phyloP scores from a whole-genome alignment of 2,797 vertebrate species.

The Halcyon smyrnensis region DNA sequence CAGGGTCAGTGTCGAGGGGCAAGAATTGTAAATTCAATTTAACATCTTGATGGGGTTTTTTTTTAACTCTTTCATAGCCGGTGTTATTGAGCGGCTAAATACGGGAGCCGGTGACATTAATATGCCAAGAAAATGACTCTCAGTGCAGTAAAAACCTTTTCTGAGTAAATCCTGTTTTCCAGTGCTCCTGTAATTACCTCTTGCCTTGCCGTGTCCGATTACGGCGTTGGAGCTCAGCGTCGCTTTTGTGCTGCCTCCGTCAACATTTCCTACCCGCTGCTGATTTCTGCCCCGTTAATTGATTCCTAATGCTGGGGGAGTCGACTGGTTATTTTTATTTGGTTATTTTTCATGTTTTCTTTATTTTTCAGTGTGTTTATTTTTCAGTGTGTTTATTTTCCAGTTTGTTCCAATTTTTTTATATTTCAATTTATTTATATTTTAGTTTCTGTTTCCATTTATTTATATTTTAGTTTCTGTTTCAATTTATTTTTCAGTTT shows the following conservation, averaged over 20 bases:
- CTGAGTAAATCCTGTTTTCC: constrained; percentile 34
- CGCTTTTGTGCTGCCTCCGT: background rate
- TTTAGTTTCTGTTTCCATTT: too few relatives aligned
- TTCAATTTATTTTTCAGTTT: too few relatives aligned
- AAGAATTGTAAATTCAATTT: background rate
- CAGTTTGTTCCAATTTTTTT: too few relatives aligned
- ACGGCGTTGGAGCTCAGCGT: too few relatives aligned
- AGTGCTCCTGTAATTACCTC: constrained; percentile 11
- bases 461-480: too few relatives aligned
- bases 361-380: too few relatives aligned
- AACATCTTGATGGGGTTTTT: background rate
- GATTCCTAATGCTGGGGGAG: background rate
- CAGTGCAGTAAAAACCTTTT: background rate
- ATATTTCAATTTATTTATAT: too few relatives aligned
- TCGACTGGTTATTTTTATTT: background rate
- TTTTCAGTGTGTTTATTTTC: too few relatives aligned
- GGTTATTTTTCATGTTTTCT: too few relatives aligned
- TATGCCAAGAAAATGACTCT: background rate
- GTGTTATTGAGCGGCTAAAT: background rate
- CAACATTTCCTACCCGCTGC: too few relatives aligned
- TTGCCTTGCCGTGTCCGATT: background rate
- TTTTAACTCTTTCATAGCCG: background rate
- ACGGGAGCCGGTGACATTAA: background rate
- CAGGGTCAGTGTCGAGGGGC: background rate
- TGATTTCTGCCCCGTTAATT: background rate